phyloP scores from a whole-genome alignment of 1,140 invertebrate species.

The Steinernema feltiae region DNA sequence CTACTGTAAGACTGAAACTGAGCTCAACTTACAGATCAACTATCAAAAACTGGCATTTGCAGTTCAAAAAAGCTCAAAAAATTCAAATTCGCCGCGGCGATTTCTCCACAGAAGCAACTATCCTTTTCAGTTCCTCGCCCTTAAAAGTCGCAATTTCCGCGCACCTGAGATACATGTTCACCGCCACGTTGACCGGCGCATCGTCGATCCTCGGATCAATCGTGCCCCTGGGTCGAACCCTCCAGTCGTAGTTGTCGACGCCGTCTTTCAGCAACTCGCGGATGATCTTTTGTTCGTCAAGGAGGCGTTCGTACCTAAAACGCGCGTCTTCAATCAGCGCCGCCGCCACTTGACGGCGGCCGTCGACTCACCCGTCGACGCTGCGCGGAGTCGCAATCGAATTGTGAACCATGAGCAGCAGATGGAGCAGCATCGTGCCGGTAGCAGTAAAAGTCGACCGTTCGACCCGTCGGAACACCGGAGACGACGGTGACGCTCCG shows the following conservation, averaged over 20 bases:
- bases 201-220: conserved; percentile 32
- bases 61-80: no score
- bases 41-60: no score
- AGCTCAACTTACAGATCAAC: no score
- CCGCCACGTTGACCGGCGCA: conserved; percentile 21
- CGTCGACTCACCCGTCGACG: not conserved
- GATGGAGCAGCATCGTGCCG: not conserved
- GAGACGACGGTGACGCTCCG: not conserved
- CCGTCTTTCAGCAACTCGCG: conserved; percentile 32
- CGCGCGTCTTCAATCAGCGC: not conserved
- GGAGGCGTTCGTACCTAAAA: conserved; percentile 37
- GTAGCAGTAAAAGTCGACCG: not conserved
- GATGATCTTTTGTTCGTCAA: conserved; percentile 51
- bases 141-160: conserved; percentile 18
- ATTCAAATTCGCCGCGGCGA: no score
- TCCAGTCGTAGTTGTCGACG: conserved; percentile 31
- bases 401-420: not conserved
- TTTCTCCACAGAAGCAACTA: no score
- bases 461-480: no score
- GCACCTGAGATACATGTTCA: conserved; percentile 45
- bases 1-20: no score
- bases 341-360: not conserved
- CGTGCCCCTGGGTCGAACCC: conserved; percentile 28
- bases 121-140: conserved; percentile 6
- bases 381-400: not conserved